Evolutionary conservation across 2,113 vertebrate genomes (phyloP), one percentile per base, ranked within the genome.

Genomic region (Cheirogaleus medius): DNA sequence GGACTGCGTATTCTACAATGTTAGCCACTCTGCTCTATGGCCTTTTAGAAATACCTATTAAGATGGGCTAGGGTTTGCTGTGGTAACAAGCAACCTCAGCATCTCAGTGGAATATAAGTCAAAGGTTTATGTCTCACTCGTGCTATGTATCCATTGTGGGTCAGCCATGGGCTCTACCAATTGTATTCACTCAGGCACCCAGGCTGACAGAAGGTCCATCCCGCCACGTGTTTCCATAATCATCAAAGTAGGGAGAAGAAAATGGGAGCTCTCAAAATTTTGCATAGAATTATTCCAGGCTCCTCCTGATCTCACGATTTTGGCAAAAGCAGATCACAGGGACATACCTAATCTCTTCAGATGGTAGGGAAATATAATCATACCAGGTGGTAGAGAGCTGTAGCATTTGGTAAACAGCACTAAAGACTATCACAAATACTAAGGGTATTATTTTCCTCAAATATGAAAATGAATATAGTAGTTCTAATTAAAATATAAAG

Each of bases 91-190:
- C 29, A 73, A 13, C 32, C 21, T 78, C 54, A 58, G 1, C 12
- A 34, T 52, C 42, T 71, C 29, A 71, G 39, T 69, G 42, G n/a
- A 6, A n/a, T 58, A 21, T 32, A 18, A 9, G 21, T 29, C 27
- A 18, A 60, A 37, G 8, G 14, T 58, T 54, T 66, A 14, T 78
- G 15, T 83, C 54, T 86, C 37, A 4, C 34, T 66, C 34, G 18
- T 8, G 8, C 8, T 32, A 0, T 17, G 42, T 37, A 10, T 21
- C 13, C 63, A 29, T 5, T 14, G 15, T 15, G 54, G 20, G 8
- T 63, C 23, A 20, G 32, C 56, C 20, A 6, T 34, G 54, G 25
- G 13, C 34, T 77, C 12, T 64, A 23, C 42, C 42, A 5, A 20
- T 15, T 23, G 25, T 1, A 2, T 23, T 29, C 4, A 0, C 73